Conservation (phyloP, 2,113 vertebrate species). For the Turnix velox region DNA sequence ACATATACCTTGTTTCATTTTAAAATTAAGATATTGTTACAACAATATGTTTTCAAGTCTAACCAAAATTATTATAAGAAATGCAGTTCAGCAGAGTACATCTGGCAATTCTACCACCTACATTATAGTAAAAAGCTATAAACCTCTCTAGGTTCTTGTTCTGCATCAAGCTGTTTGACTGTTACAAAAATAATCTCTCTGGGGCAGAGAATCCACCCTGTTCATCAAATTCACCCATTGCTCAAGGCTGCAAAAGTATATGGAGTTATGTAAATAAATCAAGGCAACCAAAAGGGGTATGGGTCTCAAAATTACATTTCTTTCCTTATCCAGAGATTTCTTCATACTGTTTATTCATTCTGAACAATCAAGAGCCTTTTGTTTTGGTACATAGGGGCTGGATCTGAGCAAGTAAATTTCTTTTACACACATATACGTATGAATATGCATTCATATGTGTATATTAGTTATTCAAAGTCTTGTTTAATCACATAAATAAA, state of each 20-base stretch:
- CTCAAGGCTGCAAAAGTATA: background rate
- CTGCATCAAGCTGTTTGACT: background rate
- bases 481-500: background rate
- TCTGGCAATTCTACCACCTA: background rate
- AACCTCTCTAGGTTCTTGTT: background rate
- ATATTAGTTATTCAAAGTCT: background rate
- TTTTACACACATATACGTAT: background rate
- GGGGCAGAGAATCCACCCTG: background rate
- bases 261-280: background rate
- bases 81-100: background rate
- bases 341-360: background rate
- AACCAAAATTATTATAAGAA: conserved; percentile 10
- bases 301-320: background rate
- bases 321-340: background rate
- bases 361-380: background rate
- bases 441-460: background rate
- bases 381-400: background rate
- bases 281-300: background rate
- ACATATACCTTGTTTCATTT: background rate
- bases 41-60: background rate
- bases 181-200: background rate
- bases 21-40: background rate
- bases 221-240: background rate
- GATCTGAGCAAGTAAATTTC: background rate
- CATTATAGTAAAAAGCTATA: background rate